phyloP scores from a whole-genome alignment of 2,888 invertebrate species.

The Epirrita christyi region DNA sequence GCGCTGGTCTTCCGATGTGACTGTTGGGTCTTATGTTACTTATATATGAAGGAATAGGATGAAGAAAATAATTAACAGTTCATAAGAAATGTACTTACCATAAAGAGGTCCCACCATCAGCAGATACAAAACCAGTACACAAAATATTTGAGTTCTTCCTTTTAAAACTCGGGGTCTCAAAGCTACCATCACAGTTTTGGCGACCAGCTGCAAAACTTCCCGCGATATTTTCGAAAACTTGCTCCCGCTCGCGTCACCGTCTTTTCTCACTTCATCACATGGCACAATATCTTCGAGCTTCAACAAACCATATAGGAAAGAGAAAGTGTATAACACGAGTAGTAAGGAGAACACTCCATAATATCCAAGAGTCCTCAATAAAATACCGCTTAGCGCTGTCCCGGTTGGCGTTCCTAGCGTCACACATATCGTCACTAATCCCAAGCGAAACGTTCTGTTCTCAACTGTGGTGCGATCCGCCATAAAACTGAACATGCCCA shows the following conservation, averaged over 20 bases:
- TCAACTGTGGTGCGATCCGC: conserved; percentile 84
- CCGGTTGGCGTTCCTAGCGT: conserved; percentile 81
- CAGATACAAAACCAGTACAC: conserved; percentile 69
- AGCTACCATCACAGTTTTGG: conserved; percentile 72
- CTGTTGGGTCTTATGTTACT: no score
- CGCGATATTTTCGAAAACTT: conserved; percentile 48
- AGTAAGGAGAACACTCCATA: conserved; percentile 76
- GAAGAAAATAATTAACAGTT: no score
- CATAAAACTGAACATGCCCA: conserved; percentile 87
- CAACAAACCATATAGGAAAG: conserved; percentile 69
- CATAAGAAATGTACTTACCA: conserved; percentile 58
- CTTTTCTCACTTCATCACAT: conserved; percentile 38
- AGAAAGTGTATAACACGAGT: conserved; percentile 59
- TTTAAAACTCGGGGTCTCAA: conserved; percentile 60
- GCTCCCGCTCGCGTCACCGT: conserved; percentile 31
- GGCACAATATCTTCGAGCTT: conserved; percentile 68
- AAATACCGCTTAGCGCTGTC: conserved; percentile 80
- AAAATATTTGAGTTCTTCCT: conserved; percentile 68
- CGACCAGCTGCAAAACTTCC: conserved; percentile 67
- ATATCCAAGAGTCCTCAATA: conserved; percentile 72
- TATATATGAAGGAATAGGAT: no score
- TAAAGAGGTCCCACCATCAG: conserved; percentile 80
- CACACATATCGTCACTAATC: conserved; percentile 84
- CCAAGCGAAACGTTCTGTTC: conserved; percentile 86
- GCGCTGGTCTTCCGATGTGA: no score